phyloP scores from a whole-genome alignment of 2,888 invertebrate genomes.

The Xestia rhomboidea region DNA sequence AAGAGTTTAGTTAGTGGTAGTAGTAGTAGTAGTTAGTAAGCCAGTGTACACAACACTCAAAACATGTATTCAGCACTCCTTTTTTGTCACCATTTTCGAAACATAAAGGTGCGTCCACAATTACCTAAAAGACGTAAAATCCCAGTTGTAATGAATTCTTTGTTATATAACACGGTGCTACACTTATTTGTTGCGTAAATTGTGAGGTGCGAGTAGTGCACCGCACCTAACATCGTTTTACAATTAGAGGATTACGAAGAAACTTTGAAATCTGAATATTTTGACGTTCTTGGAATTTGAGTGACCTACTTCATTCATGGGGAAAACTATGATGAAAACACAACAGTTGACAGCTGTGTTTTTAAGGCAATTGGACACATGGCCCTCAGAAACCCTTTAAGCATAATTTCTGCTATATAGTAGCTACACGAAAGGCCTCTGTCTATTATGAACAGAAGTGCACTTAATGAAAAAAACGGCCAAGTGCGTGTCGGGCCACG shows the following conservation, averaged over 20 bases:
- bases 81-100: conserved; percentile 41
- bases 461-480: no score
- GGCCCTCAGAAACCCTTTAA: background rate
- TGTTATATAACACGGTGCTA: conserved; percentile 69
- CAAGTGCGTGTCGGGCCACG: no score
- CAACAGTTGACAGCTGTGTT: background rate
- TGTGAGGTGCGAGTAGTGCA: conserved; percentile 41
- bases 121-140: conserved; percentile 70
- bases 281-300: conserved; percentile 29
- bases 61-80: conserved; percentile 31
- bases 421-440: background rate
- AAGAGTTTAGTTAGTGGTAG: no score
- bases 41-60: conserved; percentile 29
- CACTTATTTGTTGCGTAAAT: conserved; percentile 68
- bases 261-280: conserved; percentile 43
- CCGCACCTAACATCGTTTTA: conserved; percentile 73
- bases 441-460: background rate
- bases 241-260: conserved; percentile 69
- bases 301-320: conserved; percentile 4
- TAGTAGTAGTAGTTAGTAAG: no score
- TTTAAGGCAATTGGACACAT: background rate
- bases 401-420: no score
- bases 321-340: background rate
- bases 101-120: conserved; percentile 45
- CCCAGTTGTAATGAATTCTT: conserved; percentile 66